Conservation (phyloP, 1,140 invertebrate species). For the Coenobita brevimanus region DNA sequence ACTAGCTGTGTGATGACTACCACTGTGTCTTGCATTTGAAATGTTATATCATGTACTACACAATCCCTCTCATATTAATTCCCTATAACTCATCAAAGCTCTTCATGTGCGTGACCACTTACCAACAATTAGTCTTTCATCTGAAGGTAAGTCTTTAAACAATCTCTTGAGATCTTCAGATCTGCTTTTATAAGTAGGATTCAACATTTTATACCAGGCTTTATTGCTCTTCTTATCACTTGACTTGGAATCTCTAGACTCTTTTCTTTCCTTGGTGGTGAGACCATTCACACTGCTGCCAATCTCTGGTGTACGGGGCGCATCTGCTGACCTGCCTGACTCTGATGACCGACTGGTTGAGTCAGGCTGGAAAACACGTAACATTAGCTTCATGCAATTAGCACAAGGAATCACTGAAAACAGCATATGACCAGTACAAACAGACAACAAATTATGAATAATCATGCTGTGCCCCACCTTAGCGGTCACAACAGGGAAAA, state of each 20-base stretch:
- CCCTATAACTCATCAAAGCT: too few species aligned
- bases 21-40: too few species aligned
- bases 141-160: slow-evolving; percentile 92
- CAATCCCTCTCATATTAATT: too few species aligned
- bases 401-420: too few species aligned
- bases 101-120: slow-evolving; percentile 72
- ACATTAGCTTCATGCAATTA: too few species aligned
- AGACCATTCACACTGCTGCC: slow-evolving; percentile 53
- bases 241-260: slow-evolving; percentile 58
- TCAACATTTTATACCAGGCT: slow-evolving; percentile 88
- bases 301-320: slow-evolving; percentile 51
- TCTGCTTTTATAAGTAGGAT: slow-evolving; percentile 94
- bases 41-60: too few species aligned
- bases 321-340: slow-evolving; percentile 47
- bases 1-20: too few species aligned
- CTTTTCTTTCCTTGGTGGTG: slow-evolving; percentile 56
- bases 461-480: neutral
- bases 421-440: too few species aligned
- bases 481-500: too few species aligned
- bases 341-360: slow-evolving; percentile 53
- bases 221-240: slow-evolving; percentile 75
- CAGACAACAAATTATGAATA: neutral
- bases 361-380: slow-evolving; percentile 34
- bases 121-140: slow-evolving; percentile 95
- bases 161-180: slow-evolving; percentile 93